Evolutionary conservation across 1,140 invertebrate species (phyloP).

Genomic region (Harlomillsia oculata): DNA sequence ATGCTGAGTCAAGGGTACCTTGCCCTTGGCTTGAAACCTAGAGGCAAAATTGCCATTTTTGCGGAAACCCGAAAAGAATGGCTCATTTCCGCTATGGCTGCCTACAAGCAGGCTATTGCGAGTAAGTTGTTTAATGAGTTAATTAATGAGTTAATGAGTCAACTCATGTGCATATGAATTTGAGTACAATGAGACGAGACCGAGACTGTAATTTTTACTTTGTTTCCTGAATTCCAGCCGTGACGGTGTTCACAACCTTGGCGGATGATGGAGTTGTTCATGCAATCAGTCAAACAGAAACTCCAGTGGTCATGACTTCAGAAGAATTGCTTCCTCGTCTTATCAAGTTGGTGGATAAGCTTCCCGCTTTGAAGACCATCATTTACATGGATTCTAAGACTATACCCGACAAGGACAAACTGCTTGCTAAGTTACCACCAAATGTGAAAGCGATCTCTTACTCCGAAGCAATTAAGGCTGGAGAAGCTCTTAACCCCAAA

Average conservation of each 20-base stretch:
- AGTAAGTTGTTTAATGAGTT: constrained; percentile 42
- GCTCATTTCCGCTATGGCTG: constrained; percentile 88
- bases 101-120: constrained; percentile 83
- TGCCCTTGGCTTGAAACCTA: constrained; percentile 46
- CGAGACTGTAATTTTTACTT: too few relatives aligned
- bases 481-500: too few relatives aligned
- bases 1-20: constrained; percentile 68
- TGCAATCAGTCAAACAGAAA: constrained; percentile 92
- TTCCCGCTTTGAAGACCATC: constrained; percentile 41
- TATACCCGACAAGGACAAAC: too few relatives aligned
- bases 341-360: constrained; percentile 58
- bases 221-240: too few relatives aligned
- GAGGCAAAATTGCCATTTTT: constrained; percentile 78
- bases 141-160: too few relatives aligned
- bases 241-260: constrained; percentile 92
- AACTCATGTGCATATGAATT: neutral
- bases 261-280: constrained; percentile 92
- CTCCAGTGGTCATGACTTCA: constrained; percentile 78
- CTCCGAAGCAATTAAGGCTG: too few relatives aligned
- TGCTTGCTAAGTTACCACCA: too few relatives aligned
- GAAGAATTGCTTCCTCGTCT: constrained; percentile 82
- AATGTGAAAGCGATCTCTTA: too few relatives aligned
- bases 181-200: too few relatives aligned
- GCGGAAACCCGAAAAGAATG: constrained; percentile 94
- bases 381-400: too few relatives aligned